phyloP scores from a whole-genome alignment of 2,888 invertebrate species.

The Euzetes globulus region DNA sequence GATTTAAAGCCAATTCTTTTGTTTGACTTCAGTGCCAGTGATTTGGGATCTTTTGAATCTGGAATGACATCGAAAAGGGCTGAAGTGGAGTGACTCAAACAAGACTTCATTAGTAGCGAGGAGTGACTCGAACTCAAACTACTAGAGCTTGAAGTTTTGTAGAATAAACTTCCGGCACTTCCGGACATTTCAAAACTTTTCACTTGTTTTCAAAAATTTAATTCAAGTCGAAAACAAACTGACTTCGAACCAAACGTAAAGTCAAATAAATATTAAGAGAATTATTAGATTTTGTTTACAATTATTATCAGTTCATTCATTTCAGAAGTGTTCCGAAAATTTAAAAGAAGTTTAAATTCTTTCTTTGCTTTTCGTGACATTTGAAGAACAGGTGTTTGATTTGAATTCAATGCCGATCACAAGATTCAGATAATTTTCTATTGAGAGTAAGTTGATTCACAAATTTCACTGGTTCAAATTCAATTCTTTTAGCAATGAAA shows the following conservation, averaged over 20 bases:
- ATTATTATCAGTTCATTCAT: neutral
- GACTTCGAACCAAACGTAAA: no score
- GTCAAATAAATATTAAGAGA: no score
- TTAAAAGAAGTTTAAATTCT: neutral
- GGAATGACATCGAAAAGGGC: neutral
- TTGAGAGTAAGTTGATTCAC: neutral
- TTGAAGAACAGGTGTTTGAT: neutral
- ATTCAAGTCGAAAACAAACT: neutral
- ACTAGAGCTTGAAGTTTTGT: neutral
- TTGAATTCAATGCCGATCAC: neutral
- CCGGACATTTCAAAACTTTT: conserved; percentile 5
- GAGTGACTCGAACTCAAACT: neutral
- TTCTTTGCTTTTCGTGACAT: neutral
- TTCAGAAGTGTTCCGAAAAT: no score
- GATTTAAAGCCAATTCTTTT: neutral
- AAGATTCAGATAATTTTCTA: neutral
- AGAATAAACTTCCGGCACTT: neutral
- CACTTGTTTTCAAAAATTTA: neutral
- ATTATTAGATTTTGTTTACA: no score
- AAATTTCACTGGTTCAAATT: no score
- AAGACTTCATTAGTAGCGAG: neutral
- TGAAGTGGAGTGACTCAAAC: conserved; percentile 13
- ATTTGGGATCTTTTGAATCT: neutral
- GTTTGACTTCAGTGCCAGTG: neutral
- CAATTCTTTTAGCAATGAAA: no score